Conservation (phyloP, 2,797 vertebrate genomes). For the Acropternis orthonyx region DNA sequence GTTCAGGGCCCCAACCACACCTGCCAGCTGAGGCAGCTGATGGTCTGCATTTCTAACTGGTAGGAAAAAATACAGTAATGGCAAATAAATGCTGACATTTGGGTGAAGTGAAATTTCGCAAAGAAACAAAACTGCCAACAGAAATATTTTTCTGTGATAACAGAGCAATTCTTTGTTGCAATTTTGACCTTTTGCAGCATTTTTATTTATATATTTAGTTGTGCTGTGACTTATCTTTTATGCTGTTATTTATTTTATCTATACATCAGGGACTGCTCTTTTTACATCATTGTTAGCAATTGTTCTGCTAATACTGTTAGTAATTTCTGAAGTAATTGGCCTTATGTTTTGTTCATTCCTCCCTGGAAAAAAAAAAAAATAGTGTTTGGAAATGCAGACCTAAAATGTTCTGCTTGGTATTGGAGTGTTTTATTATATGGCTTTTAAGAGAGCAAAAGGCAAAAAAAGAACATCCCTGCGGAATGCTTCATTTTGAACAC, state of each 20-base stretch:
- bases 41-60: not conserved
- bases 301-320: not conserved
- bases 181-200: constrained; percentile 19
- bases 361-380: not conserved
- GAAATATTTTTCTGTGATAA: constrained; percentile 41
- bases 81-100: not conserved
- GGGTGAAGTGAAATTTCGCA: not conserved
- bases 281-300: not conserved
- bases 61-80: not conserved
- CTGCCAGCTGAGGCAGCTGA: not conserved
- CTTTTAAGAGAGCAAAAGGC: not conserved
- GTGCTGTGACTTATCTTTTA: not conserved
- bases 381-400: not conserved
- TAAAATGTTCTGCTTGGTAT: not conserved
- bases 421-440: not conserved
- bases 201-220: constrained; percentile 20
- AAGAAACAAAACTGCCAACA: constrained; percentile 21
- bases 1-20: not conserved
- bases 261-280: not conserved
- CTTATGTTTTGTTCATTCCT: not conserved
- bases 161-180: not conserved
- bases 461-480: not conserved
- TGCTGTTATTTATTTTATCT: not conserved
- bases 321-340: not conserved
- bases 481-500: constrained; percentile 49